Base-by-base conservation (phyloP, 2,113 vertebrate species). In the Arothron firmamentum region DNA sequence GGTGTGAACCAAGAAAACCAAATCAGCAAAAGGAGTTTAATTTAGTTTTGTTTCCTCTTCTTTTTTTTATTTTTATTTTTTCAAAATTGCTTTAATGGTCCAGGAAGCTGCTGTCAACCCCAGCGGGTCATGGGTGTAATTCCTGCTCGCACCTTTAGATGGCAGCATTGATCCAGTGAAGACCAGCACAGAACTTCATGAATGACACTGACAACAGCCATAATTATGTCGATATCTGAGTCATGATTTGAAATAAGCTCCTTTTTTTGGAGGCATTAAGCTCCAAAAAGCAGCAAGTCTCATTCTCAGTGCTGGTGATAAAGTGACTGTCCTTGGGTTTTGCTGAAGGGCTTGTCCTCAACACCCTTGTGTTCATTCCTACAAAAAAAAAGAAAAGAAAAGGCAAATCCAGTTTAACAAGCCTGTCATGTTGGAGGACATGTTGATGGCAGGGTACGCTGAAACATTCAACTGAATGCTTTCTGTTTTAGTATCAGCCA, bases 361-460 rank as follows among this genome's bases (percentile, higher is more conserved):
- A 28, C 49, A 65, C 75, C 55, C 23, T 56, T 52, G 48, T 20
- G 0, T 64, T 53, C 62, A 74, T 78, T 85, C 72, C 70, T 79
- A 34, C 16, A 1, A 15, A 0, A 23, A 8, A 13, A 45, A 45
- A 45, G 6, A 15, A 53, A 52, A 20, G 23, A 55, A 56, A 72
- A 62, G 41, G 15, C 16, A 46, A 58, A 2, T 31, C 90, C 78
- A 61, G 90, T 80, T 46, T 0, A 42, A 62, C 89, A 10, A 58
- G 87, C 60, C 59, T 1, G 9, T 51, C 67, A 0, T 16, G 72
- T 56, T 13, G 10, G 20, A 57, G 6, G 48, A n/a, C 16, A 46
- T 18, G 25, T 47, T 49, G n/a, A n/a, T n/a, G 6, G 14, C 18
- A 48, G 12, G 48, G 25, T 65, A 38, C 50, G 59, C 49, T 6